phyloP scores from a whole-genome alignment of 92 coral and sea anemone species.

The Plumapathes pennacea region DNA sequence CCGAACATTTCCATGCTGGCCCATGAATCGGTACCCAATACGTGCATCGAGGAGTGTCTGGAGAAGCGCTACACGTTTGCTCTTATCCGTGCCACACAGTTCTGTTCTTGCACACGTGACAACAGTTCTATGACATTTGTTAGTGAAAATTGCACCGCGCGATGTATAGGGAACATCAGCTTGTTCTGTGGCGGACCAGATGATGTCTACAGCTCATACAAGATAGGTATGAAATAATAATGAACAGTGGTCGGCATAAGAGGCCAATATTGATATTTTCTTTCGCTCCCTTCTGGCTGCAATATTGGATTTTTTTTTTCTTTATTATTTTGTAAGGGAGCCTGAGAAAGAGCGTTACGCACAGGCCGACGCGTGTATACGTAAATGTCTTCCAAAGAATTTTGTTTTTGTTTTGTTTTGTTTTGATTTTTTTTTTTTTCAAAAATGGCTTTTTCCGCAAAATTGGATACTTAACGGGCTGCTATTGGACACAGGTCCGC shows the following conservation, averaged over 20 bases:
- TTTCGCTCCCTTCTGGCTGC: no score
- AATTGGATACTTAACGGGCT: no score
- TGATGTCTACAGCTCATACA: slow-evolving; percentile 22
- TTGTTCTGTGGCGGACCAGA: slow-evolving; percentile 47
- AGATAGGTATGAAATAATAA: slow-evolving; percentile 46
- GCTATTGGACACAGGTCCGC: no score
- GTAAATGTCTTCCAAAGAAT: no score
- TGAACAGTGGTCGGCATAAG: no score
- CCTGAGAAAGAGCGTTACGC: no score
- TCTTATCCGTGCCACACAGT: slow-evolving; percentile 7
- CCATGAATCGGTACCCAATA: slow-evolving; percentile 38
- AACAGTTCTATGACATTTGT: not conserved
- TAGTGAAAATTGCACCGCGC: slow-evolving; percentile 3
- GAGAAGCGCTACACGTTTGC: slow-evolving; percentile 1
- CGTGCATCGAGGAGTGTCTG: slow-evolving; percentile 22
- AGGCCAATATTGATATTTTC: no score
- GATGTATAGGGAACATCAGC: slow-evolving; percentile 35
- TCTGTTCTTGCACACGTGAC: slow-evolving; percentile 23
- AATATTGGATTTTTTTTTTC: not conserved
- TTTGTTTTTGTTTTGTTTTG: no score
- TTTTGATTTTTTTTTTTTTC: no score
- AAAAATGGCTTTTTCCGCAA: no score
- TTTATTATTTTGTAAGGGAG: not conserved
- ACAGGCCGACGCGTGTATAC: no score
- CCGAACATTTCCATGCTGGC: slow-evolving; percentile 11